Percentiles rank a stretch among this genome's conserved stretches.
phyloP scores from a whole-genome alignment of 2,113 vertebrate species.

The Polypterus bichir region DNA sequence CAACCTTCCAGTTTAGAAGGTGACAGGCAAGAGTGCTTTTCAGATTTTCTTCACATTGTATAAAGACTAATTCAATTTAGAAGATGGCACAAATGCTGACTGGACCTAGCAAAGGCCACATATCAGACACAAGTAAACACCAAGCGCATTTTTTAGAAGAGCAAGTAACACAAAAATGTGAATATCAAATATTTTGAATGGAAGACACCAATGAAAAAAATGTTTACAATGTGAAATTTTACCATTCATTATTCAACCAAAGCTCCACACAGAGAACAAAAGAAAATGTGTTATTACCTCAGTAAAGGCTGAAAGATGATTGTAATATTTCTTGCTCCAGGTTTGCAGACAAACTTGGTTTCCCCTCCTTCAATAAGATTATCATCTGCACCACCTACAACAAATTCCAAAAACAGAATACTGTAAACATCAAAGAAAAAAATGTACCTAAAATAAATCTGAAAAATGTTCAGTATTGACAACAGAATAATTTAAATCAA shows the following conservation, averaged over 20 bases:
- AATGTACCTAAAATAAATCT: neutral
- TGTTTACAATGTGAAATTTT: neutral
- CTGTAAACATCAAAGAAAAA: neutral
- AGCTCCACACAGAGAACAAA: too few relatives aligned
- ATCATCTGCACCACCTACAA: slow-evolving; percentile 84
- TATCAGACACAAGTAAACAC: too few relatives aligned
- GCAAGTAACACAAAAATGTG: too few relatives aligned
- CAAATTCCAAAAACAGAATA: slow-evolving; percentile 2
- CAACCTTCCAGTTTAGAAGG: too few relatives aligned
- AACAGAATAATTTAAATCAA: neutral
- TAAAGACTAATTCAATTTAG: too few relatives aligned
- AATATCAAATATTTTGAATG: neutral
- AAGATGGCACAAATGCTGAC: too few relatives aligned
- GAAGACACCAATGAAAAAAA: neutral
- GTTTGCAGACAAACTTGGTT: slow-evolving; percentile 94
- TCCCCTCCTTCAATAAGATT: slow-evolving; percentile 95
- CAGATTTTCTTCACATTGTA: too few relatives aligned
- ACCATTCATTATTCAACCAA: too few relatives aligned
- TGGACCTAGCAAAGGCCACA: too few relatives aligned
- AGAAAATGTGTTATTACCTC: slow-evolving; percentile 48
- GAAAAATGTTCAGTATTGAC: too few relatives aligned
- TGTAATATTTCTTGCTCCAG: slow-evolving; percentile 90
- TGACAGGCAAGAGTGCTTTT: too few relatives aligned
- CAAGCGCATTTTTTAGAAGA: too few relatives aligned
- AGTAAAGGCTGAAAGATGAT: slow-evolving; percentile 93